Evolutionary conservation across 1,140 invertebrate species (phyloP).

Genomic region (Drosophila baimaii): DNA sequence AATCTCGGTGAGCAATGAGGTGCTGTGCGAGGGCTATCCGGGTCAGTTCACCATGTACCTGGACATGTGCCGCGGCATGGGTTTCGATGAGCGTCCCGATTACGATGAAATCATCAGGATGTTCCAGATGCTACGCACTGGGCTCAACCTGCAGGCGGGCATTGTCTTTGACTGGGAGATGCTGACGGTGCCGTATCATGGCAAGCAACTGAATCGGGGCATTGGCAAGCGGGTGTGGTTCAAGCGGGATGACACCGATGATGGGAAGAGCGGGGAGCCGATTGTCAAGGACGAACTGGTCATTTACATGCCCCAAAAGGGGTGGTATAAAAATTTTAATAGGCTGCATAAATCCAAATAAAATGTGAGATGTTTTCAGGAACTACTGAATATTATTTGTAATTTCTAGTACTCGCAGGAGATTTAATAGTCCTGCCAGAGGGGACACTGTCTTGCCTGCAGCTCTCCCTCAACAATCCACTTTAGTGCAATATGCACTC

Average conservation of each 20-base stretch:
- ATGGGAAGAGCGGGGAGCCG: slow-evolving; percentile 43
- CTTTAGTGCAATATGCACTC: neutral
- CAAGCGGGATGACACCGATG: slow-evolving; percentile 12
- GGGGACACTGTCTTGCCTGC: no score
- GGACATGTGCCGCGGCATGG: slow-evolving; percentile 96
- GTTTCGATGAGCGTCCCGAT: slow-evolving; percentile 97
- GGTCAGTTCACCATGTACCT: slow-evolving; percentile 98
- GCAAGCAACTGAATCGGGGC: slow-evolving; percentile 49
- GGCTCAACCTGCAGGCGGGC: slow-evolving; percentile 94
- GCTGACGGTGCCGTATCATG: slow-evolving; percentile 94
- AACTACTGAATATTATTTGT: neutral
- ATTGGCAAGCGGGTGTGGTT: neutral
- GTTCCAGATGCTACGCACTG: slow-evolving; percentile 92
- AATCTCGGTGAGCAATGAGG: slow-evolving; percentile 96
- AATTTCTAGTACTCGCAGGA: neutral
- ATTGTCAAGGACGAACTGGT: slow-evolving; percentile 45
- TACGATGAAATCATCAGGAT: slow-evolving; percentile 97
- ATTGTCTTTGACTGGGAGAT: slow-evolving; percentile 99
- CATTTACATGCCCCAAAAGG: neutral
- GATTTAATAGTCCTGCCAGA: neutral
- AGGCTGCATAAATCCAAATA: neutral
- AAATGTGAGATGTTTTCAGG: neutral
- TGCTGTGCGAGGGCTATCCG: slow-evolving; percentile 96
- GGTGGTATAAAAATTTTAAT: neutral
- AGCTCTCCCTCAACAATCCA: neutral